Base-by-base conservation (phyloP, 2,888 invertebrate genomes). In the Tortricodes alternella region DNA sequence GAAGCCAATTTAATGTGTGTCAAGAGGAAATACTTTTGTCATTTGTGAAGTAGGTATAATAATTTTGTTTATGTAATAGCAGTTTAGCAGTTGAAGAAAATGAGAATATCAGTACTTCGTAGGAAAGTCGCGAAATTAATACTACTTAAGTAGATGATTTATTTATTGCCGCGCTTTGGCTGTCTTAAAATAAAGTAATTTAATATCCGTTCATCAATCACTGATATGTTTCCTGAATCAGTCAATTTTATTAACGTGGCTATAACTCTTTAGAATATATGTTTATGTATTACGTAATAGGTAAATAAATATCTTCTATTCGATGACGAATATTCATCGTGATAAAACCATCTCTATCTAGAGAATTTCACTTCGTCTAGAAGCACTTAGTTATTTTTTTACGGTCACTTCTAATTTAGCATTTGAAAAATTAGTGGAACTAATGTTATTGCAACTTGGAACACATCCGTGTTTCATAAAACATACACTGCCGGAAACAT, bases 391-490 rank as follows among this genome's bases (percentile, higher is more conserved):
- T 21, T 13, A 3, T 6, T 18, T 24, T 51, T 23, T 19, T 27
- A 27, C 19, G n/a, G n/a, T n/a, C 27, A 21, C 9, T 37, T 44
- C 27, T 7, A 37, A 19, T 18, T 29, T 13, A 5, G 5, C 6
- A 21, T 38, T 15, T 46, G 5, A 27, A 52, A 29, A 15, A 51
- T 5, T 18, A 15, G 13, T 44, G 44, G 37, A 53, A 46, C 52
- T 6, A 29, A 52, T 52, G 15, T 52, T 24, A 35, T 18, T 52
- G 29, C 27, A 27, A 13, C 9, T 16, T 43, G 35, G 35, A 15
- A 35, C 24, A 37, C 29, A 43, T 23, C 39, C 21, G 44, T 37
- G 43, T 15, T 15, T 21, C 29, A 38, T 53, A 38, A 53, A 46
- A 39, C 39, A 39, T 29, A 11, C 18, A 11, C 18, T 53, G 15